Evolutionary conservation across 2,797 vertebrate species (phyloP), one percentile per base, ranked within the genome.

Genomic region (Sphenopsis melanotis): DNA sequence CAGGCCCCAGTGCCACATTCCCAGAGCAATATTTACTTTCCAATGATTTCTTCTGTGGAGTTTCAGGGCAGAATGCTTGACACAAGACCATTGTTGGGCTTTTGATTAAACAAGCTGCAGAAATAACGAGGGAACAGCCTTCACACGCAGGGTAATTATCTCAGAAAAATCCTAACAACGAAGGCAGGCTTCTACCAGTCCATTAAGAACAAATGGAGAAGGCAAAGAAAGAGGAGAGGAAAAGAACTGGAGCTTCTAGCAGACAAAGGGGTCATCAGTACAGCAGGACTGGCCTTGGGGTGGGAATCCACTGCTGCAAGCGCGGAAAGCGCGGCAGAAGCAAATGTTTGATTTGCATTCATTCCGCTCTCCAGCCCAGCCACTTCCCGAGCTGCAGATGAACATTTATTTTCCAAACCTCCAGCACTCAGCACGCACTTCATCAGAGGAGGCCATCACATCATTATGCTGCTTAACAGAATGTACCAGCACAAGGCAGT

Each of bases 381-480:
- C 14, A 0, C 74, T 89, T 88, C 88, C 84, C 20, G 18, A 93
- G 53, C 34, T 49, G 13, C 83, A 82, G 69, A 70, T 44, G 68
- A 86, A 55, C 88, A 49, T 71, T 74, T 81, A 32, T 87, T 87
- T 92, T 81, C 72, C 90, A 66, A 42, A 91, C 12, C 71, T 83
- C 65, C 89, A 87, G 81, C 41, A 37, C 42, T 70, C 86, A 66
- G 85, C 61, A 34, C 55, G 80, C 77, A n/a, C 57, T 86, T 63
- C 68, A 66, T 94, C 74, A 79, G 27, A 71, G 71, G 50, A 74
- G 46, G 90, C 71, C 12, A 56, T 34, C 12, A 12, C 52, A 60
- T 88, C 91, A 20, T 91, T 90, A 64, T 74, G 63, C 80, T 70
- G 70, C 70, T 87, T 84, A 95, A 90, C 78, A 95, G 80, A 86